Evolutionary conservation across 2,113 vertebrate species (phyloP).

Genomic region (Mesitornis unicolor): DNA sequence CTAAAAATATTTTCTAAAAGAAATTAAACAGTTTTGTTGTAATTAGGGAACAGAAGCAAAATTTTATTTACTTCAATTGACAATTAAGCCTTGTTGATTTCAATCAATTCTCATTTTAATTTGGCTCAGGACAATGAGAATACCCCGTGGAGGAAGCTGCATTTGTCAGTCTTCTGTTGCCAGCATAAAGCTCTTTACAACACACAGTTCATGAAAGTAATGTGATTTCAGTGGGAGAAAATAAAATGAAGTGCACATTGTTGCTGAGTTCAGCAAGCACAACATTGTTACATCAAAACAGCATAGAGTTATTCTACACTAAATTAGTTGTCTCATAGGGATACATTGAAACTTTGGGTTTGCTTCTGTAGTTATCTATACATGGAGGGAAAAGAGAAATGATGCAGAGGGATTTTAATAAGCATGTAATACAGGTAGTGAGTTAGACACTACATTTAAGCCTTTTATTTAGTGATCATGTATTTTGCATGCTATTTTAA

Average conservation of each 20-base stretch:
- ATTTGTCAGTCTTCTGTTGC: neutral
- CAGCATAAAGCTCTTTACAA: neutral
- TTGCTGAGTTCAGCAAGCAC: neutral
- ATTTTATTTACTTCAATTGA: neutral
- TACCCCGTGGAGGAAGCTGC: neutral
- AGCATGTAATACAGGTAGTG: rapidly evolving
- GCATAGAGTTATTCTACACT: neutral
- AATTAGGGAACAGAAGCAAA: neutral
- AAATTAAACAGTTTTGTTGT: neutral
- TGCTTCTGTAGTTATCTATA: neutral
- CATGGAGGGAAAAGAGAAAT: neutral
- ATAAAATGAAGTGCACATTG: neutral
- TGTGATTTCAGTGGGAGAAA: neutral
- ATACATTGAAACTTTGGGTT: neutral
- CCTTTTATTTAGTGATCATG: neutral
- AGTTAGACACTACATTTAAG: neutral
- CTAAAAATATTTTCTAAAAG: neutral
- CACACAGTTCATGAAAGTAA: neutral
- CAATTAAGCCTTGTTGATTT: neutral
- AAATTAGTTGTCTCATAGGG: neutral
- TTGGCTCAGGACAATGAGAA: neutral
- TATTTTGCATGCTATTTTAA: constrained; percentile 31
- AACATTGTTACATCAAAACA: neutral
- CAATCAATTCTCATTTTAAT: neutral
- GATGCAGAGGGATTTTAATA: neutral